Conservation (phyloP, 2,888 invertebrate species). For the Brachyopa scutellaris region DNA sequence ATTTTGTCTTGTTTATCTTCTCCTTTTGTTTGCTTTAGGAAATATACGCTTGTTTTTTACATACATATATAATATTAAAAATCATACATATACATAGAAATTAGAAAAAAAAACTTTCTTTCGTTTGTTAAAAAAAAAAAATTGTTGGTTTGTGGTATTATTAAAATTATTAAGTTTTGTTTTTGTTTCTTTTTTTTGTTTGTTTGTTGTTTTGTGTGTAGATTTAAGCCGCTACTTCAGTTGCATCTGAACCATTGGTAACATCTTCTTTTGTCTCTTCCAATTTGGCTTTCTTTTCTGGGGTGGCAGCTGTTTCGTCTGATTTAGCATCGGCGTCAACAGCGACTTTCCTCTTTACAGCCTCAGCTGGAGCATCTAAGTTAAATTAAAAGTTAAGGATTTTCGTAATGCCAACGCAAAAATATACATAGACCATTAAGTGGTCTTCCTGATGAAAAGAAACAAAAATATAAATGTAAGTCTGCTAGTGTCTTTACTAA, state of each 20-base stretch:
- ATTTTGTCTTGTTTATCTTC: conserved; percentile 10
- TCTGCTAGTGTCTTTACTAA: conserved; percentile 69
- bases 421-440: too few species aligned
- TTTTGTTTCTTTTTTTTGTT: conserved; percentile 69
- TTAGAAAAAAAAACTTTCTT: conserved; percentile 61
- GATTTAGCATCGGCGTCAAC: conserved; percentile 77
- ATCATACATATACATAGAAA: conserved; percentile 64
- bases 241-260: conserved; percentile 81
- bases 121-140: conserved; percentile 62
- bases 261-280: conserved; percentile 81
- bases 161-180: conserved; percentile 73
- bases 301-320: conserved; percentile 80
- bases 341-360: conserved; percentile 81
- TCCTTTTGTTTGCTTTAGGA: conserved; percentile 60
- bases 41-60: conserved; percentile 63
- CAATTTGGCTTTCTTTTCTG: conserved; percentile 82
- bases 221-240: conserved; percentile 82
- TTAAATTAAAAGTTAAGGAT: not conserved
- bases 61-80: conserved; percentile 64
- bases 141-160: conserved; percentile 60
- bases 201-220: conserved; percentile 70
- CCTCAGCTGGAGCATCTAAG: conserved; percentile 79
- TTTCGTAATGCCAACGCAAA: not conserved
- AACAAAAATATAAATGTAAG: not conserved
- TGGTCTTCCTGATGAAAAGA: too few species aligned